Base-by-base conservation (phyloP, 2,888 invertebrate genomes). In the Rhagium mordax region DNA sequence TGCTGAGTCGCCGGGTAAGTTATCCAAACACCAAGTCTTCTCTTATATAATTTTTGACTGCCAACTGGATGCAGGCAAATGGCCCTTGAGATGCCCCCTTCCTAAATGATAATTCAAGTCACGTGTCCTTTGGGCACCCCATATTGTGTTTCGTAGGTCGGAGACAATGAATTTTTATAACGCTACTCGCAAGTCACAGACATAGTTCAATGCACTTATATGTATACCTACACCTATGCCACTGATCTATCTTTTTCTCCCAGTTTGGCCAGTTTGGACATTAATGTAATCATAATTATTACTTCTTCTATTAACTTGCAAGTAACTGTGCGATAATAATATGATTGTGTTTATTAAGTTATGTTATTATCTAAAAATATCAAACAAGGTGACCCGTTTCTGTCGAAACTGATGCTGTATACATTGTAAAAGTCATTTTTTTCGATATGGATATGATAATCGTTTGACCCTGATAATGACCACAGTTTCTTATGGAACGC, bases 1-100 rank as follows among this genome's bases (percentile, higher is more conserved):
- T 76, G 78, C 76, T 64, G 85, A 86, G 66, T 77, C 82, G 70
- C 81, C 84, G 67, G 85, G 85, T 86, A 81, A 79, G 83, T 79
- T 53, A 20, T 29, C 65, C 60, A 51, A 1, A 41, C 41, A 41
- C 41, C 41, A n/a, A 41, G n/a, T 10, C 13, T 24, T 24, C 24
- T 24, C 41, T 41, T n/a, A 41, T 4, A 41, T 41, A 41, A 41
- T 41, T 41, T 41, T n/a, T n/a, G n/a, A n/a, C n/a, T n/a, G 41
- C 13, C 41, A 3, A 51, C 41, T 64, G 48, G 68, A n/a, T n/a
- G 53, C 27, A 60, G 21, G 13, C 41, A 29, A 73, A 13, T 41
- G 16, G 53, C 29, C 64, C 64, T 64, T 64, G 49, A 7, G 18
- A n/a, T 53, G 53, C 18, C 53, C 65, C 65, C 65, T 65, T 65